Conservation (phyloP, 1,140 invertebrate genomes). For the Temnothorax curvispinosus region DNA sequence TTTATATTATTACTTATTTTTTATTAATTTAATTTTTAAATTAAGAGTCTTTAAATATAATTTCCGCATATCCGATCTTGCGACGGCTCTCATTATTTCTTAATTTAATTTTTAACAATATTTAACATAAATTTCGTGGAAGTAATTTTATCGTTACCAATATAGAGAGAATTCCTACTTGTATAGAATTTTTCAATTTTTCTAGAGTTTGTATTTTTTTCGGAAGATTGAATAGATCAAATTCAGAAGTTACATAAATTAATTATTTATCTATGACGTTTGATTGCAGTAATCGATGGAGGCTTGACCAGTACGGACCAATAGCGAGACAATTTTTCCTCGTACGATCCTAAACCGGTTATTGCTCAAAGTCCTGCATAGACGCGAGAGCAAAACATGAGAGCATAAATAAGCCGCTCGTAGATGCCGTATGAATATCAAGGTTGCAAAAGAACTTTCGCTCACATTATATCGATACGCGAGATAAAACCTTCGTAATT, state of each 20-base stretch:
- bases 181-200: too few species aligned
- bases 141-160: not conserved
- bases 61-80: too few species aligned
- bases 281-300: not conserved
- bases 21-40: slow-evolving; percentile 1
- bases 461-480: not conserved
- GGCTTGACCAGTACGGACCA: slow-evolving; percentile 21
- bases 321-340: not conserved
- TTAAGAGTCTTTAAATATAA: too few species aligned
- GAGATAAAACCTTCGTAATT: not conserved
- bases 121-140: not conserved
- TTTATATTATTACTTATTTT: not conserved
- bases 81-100: not conserved
- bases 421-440: not conserved
- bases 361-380: slow-evolving; percentile 3
- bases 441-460: not conserved
- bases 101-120: not conserved
- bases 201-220: not conserved
- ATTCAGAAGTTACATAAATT: not conserved
- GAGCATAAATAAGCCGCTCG: not conserved
- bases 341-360: slow-evolving; percentile 51
- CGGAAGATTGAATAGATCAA: not conserved
- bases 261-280: not conserved
- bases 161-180: too few species aligned
- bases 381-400: not conserved